Evolutionary conservation across 2,113 vertebrate species (phyloP), one percentile per base, ranked within the genome.

Genomic region (Deroptyus accipitrinus): DNA sequence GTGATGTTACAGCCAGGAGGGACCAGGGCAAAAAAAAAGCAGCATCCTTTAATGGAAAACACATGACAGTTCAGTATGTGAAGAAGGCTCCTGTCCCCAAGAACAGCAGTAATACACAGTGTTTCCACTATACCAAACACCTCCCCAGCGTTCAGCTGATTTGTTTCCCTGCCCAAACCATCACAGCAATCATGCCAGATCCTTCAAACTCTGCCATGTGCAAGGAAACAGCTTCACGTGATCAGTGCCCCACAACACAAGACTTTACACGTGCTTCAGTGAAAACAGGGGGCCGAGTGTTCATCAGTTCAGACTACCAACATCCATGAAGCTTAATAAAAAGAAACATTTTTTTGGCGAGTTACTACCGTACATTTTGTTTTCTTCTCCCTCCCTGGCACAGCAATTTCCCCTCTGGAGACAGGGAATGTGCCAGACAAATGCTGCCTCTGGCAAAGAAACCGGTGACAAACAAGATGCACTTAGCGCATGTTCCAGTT

Each of bases 381-480:
- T 95, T 95, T 94, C 95, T 92, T 96, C 86, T 96, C 93, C 94
- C 93, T 97, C 91, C n/a, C 94, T 92, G 91, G 96, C 95, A 95
- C 41, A 94, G 91, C 83, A 72, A 94, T 94, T 84, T 94, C 77
- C 95, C 96, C 94, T 93, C 92, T 96, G 94, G 94, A 91, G 94
- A 95, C 85, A 82, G 41, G 42, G 90, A 97, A 96, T 37, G 94
- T 91, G 94, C 92, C 92, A 97, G 97, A 96, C 96, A 97, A 97
- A 93, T 93, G 88, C 95, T 95, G 94, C 88, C 96, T 97, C 94
- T 96, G 96, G 88, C 95, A 96, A 92, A 83, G 90, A 76, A 95
- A 95, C 88, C 73, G 80, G 91, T 11, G 85, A 96, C 90, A 97
- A 97, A 94, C 88, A 94, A 95, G 73, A 91, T 44, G 83, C 78